These are phyloP conservation scores for Silurus asotus DNA, from an alignment of 2,113 vertebrate species.

Conservation along the genomic window DNA sequence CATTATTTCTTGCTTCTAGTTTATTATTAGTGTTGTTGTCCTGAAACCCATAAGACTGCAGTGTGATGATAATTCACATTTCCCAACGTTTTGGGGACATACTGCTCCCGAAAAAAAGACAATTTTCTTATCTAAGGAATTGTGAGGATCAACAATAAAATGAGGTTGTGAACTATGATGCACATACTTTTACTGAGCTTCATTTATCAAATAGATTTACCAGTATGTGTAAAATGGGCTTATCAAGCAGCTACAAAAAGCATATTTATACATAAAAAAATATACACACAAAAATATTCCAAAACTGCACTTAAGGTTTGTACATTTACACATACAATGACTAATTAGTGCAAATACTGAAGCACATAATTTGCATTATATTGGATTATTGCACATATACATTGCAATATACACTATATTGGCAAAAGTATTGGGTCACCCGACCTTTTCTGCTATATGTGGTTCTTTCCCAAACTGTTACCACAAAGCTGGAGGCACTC, in stretches of 20 bases:
- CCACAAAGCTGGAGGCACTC: no score
- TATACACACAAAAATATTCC: neutral
- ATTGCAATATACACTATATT: neutral
- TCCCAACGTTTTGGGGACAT: neutral
- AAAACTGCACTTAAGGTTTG: neutral
- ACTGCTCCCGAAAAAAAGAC: neutral
- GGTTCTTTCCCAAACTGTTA: no score
- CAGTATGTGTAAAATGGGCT: no score
- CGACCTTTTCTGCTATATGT: no score
- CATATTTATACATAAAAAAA: no score
- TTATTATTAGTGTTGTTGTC: neutral
- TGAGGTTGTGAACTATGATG: neutral
- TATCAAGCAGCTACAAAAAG: no score
- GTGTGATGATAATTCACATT: neutral
- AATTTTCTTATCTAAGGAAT: neutral
- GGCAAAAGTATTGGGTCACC: no score
- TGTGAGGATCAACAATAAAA: neutral
- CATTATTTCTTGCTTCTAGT: neutral
- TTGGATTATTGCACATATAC: neutral
- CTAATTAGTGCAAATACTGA: neutral
- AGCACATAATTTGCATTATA: neutral
- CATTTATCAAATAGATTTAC: neutral
- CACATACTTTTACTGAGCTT: neutral
- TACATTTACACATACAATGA: neutral
- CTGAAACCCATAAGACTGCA: neutral